Evolutionary conservation across 2,888 invertebrate genomes (phyloP), one percentile per base, ranked within the genome.

Genomic region (Tetragonisca angustula): DNA sequence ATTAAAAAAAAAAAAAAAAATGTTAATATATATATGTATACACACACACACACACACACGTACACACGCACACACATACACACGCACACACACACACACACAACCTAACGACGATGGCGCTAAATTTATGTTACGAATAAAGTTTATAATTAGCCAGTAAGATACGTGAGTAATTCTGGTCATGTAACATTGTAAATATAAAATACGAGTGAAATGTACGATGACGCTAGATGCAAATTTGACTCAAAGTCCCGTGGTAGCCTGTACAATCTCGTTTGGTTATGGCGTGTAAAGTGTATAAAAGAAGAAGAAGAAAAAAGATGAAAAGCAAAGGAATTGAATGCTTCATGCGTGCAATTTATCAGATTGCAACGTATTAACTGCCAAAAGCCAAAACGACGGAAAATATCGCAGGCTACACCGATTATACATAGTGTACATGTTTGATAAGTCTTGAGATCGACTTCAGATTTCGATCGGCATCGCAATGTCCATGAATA

Each of bases 101-200:
- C 81, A 90, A 87, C 87, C 85, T 88, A 87, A 90, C 85, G 87
- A 91, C 82, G 88, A 92, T 84, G 91, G 90, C 92, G 92, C 92
- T 93, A 91, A 90, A 90, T 91, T 72, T 88, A 83, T 90, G 88
- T 74, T 88, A 87, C 81, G 90, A 87, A 87, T 89, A 87, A 91
- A 91, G 88, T 90, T 90, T 91, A 86, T 91, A 90, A 90, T 85
- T 93, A 93, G 92, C 83, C 86, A 77, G 85, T 92, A 92, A 93
- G 92, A 82, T 88, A 91, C 89, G 91, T 92, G 93, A 93, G 93
- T 93, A 93, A 92, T 92, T 93, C 93, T 93, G 93, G 93, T 93
- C 93, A 93, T 92, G 81, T 89, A 90, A 88, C 81, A 80, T 87
- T 90, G 90, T 90, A 89, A 89, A 90, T 90, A 90, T 67, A 77